Evolutionary conservation across 1,140 invertebrate species (phyloP), one percentile per base, ranked within the genome.

Genomic region (Cotesia glomerata): DNA sequence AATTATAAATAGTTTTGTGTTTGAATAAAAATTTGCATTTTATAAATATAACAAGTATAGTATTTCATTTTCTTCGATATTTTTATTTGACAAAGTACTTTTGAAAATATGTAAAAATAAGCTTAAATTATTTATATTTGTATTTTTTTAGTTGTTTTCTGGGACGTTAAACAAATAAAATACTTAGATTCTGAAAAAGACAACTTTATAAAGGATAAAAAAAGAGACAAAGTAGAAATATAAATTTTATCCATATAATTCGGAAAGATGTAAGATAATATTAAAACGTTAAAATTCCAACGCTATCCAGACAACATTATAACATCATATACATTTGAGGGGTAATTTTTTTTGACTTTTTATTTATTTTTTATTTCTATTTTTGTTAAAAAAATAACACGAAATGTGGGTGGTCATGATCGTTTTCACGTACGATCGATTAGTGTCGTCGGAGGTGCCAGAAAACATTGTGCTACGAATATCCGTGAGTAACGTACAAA

Each of bases 331-430:
- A 45, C 56, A 58, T 58, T 58, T 58, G 16, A 14, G 56, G 56
- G 9, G 56, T 9, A 58, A 26, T 26, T 26, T 26, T 26, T 26
- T 26, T 26, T n/a, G n/a, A n/a, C n/a, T 26, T 26, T 26, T 2
- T 2, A 26, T 26, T n/a, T n/a, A n/a, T n/a, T n/a, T n/a, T 58
- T 58, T 7, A 18, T 58, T 58, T 58, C 8, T 9, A 26, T 18
- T 45, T 45, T 45, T 45, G 7, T 7, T 5, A 8, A 45, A 9
- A 45, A 45, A 9, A 45, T 45, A 45, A 45, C 11, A 45, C 26
- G 56, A 26, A 26, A 58, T 58, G 56, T 58, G 26, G 56, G 56
- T 58, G 56, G 56, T 58, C 56, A 26, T 58, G 16, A 58, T 58
- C 18, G 56, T 18, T 18, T 58, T 16, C 16, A 58, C 18, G 16